Conservation (phyloP, 2,888 invertebrate genomes). For the Sphinx pinastri region DNA sequence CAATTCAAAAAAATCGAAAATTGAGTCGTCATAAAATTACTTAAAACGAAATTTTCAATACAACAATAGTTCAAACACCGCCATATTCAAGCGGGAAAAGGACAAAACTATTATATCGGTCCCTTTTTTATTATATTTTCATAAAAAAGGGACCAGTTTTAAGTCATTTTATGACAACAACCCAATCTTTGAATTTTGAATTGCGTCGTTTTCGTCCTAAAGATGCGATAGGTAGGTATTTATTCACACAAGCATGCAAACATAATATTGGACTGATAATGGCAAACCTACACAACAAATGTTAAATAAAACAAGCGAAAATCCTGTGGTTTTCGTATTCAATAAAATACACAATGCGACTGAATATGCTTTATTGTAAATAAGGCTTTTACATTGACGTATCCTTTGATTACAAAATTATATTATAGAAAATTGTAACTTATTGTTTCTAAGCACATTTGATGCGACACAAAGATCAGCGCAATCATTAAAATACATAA, state of each 20-base stretch:
- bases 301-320: slow-evolving; percentile 63
- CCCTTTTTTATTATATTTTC: too few species aligned
- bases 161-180: too few species aligned
- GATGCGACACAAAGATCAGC: slow-evolving; percentile 46
- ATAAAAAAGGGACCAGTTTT: too few species aligned
- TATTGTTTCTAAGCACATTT: slow-evolving; percentile 39
- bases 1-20: too few species aligned
- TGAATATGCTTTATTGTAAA: slow-evolving; percentile 82
- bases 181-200: too few species aligned
- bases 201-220: too few species aligned
- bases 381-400: slow-evolving; percentile 76
- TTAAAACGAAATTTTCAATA: too few species aligned
- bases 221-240: neutral
- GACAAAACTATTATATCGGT: too few species aligned
- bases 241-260: slow-evolving; percentile 51
- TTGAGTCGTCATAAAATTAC: too few species aligned
- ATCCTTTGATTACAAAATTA: slow-evolving; percentile 72
- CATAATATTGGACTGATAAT: slow-evolving; percentile 61
- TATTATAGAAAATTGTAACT: slow-evolving; percentile 51
- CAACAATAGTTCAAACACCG: too few species aligned
- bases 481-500: slow-evolving; percentile 38
- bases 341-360: slow-evolving; percentile 78
- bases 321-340: slow-evolving; percentile 49
- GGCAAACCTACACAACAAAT: slow-evolving; percentile 83
- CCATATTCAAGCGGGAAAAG: too few species aligned